Evolutionary conservation across 53 echinoderm and acorn worm genomes (phyloP), one percentile per base, ranked within the genome.

Genomic region (Hippasteria phrygiana): DNA sequence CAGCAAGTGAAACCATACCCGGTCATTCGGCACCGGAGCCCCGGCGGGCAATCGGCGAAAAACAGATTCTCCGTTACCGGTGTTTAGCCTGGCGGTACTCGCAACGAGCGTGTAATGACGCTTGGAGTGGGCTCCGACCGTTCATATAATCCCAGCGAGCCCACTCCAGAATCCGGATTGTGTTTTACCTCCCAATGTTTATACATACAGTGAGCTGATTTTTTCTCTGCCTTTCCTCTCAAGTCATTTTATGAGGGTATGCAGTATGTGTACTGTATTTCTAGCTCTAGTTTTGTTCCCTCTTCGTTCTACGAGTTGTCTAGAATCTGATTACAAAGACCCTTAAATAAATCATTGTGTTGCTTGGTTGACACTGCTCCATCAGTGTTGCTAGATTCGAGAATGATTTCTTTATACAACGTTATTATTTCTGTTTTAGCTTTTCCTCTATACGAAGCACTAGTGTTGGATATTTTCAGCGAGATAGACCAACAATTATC

Each of bases 61-160:
- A 69, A 47, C 71, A 50, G 70, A 40, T 12, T 50, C 85, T 85
- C 51, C 37, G 34, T 85, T 85, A 85, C 70, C 85, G 70, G 50
- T 85, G 71, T 85, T 85, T 85, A 38, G 85, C 85, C 85, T 54
- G 37, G 32, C 85, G 51, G 85, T 71, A 39, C 38, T 51, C 28
- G 55, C 85, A 85, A 85, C 70, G 85, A 85, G 85, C 26, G 51
- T 85, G 85, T 85, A 85, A 85, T 85, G 85, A 85, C 51, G 51
- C 45, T 51, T 85, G 46, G 85, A 85, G 85, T 85, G 85, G 71
- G 65, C 33, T 70, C 33, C 70, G 6, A 51, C 22, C 85, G 85
- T 85, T 70, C 85, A 85, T 85, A 48, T 70, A 85, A 85, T 69
- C 85, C 85, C 50, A 37, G 33, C 46, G 71, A 46, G 85, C 35